Percentiles rank a stretch among this genome's conserved stretches.
phyloP scores from a whole-genome alignment of 1,140 invertebrate genomes.

The Lepidurus apus region DNA sequence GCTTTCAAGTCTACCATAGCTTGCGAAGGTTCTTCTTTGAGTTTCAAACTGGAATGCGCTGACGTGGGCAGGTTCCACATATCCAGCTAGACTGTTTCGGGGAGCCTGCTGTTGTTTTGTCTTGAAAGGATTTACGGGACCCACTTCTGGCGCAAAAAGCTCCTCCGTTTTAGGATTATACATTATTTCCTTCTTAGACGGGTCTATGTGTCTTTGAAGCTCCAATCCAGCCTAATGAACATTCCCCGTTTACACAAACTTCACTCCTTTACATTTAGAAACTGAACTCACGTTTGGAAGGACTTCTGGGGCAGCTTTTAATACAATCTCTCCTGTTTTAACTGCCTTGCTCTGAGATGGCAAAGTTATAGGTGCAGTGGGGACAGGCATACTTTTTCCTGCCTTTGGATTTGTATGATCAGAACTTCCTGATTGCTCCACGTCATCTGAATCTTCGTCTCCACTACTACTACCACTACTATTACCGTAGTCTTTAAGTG shows the following conservation, averaged over 20 bases:
- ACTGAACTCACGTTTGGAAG: conserved; percentile 18
- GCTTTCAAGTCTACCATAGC: conserved; percentile 61
- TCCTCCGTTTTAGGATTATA: conserved; percentile 96
- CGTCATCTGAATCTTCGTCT: conserved; percentile 41
- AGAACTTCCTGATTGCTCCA: conserved; percentile 13
- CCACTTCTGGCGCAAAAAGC: conserved; percentile 83
- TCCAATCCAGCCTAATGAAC: conserved; percentile 47
- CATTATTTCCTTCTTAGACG: conserved; percentile 68
- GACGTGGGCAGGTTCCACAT: conserved; percentile 89
- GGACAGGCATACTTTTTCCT: conserved; percentile 52
- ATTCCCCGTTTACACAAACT: conserved; percentile 28
- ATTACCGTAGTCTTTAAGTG: conserved; percentile 58
- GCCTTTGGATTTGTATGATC: conserved; percentile 74
- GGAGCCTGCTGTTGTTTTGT: conserved; percentile 77
- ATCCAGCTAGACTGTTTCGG: conserved; percentile 91
- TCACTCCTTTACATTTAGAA: conserved; percentile 35
- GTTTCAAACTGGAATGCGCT: conserved; percentile 98
- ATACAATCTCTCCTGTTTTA: not conserved
- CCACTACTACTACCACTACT: conserved; percentile 52
- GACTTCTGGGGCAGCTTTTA: conserved; percentile 31
- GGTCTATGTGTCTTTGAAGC: conserved; percentile 57
- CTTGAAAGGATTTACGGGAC: conserved; percentile 85
- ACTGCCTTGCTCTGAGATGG: conserved; percentile 26
- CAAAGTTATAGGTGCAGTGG: conserved; percentile 32
- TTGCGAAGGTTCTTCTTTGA: conserved; percentile 88